Evolutionary conservation across 2,888 invertebrate genomes (phyloP).

Genomic region (Neuroscelio doddi): DNA sequence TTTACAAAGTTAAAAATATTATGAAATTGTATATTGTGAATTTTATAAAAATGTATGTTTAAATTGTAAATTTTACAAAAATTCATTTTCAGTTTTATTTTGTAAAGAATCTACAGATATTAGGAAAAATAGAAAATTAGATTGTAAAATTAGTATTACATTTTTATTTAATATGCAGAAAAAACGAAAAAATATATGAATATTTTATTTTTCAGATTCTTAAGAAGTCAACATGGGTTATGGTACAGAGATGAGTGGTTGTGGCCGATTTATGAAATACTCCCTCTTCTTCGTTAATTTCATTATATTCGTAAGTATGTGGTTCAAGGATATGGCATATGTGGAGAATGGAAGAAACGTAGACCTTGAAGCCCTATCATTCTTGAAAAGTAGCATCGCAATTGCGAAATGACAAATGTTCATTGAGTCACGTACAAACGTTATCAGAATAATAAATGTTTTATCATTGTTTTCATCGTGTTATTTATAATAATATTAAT

Average conservation of each 20-base stretch:
- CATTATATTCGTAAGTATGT: conserved; percentile 86
- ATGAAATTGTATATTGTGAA: too few species aligned
- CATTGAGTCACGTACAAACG: conserved; percentile 7
- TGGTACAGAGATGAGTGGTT: conserved; percentile 89
- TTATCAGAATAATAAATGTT: conserved; percentile 1
- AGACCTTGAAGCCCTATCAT: conserved; percentile 32
- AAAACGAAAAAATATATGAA: neutral
- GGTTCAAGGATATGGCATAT: conserved; percentile 18
- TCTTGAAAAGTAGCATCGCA: conserved; percentile 17
- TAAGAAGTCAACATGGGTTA: conserved; percentile 72
- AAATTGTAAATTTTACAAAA: too few species aligned
- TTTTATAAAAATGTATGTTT: too few species aligned
- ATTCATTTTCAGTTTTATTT: too few species aligned
- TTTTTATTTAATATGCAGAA: too few species aligned
- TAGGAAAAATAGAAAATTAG: too few species aligned
- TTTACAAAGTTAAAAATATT: too few species aligned
- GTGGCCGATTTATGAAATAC: conserved; percentile 91
- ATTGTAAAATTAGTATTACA: too few species aligned
- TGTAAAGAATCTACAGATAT: too few species aligned
- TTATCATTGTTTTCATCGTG: too few species aligned
- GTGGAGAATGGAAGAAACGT: conserved; percentile 14
- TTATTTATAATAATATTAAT: too few species aligned
- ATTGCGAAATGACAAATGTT: conserved; percentile 12
- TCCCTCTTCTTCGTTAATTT: conserved; percentile 88
- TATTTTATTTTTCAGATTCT: conserved; percentile 23